phyloP scores from a whole-genome alignment of 2,113 vertebrate genomes.

The Ceyx cyanopectus region DNA sequence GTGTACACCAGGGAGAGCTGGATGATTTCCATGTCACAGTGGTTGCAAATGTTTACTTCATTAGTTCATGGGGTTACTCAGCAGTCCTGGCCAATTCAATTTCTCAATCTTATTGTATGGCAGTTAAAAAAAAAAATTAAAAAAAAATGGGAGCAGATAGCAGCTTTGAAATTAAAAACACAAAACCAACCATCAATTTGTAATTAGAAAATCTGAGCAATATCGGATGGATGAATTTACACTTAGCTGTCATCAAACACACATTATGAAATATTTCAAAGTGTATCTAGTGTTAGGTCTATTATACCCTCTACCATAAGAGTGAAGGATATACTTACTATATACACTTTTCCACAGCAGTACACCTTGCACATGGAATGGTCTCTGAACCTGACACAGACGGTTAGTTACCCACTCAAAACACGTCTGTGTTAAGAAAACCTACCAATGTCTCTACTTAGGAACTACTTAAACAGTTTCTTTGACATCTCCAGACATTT shows the following conservation, averaged over 20 bases:
- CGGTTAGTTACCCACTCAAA: neutral
- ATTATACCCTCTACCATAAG: neutral
- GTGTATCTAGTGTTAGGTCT: neutral
- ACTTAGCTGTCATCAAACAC: neutral
- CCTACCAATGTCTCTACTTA: neutral
- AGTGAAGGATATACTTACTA: neutral
- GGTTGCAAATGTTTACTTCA: slow-evolving; percentile 82
- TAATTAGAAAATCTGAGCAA: slow-evolving; percentile 56
- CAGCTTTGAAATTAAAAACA: slow-evolving; percentile 51
- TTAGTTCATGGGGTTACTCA: slow-evolving; percentile 82
- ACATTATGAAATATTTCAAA: neutral
- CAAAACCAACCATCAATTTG: slow-evolving; percentile 21
- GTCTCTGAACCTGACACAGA: neutral
- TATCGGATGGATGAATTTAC: neutral
- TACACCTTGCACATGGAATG: neutral
- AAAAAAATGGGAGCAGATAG: neutral
- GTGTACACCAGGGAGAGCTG: slow-evolving; percentile 80
- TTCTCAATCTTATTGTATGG: slow-evolving; percentile 68
- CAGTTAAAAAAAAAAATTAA: neutral
- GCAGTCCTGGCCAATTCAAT: slow-evolving; percentile 74
- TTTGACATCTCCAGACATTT: slow-evolving; percentile 41
- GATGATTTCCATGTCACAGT: slow-evolving; percentile 78
- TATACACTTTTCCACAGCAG: neutral
- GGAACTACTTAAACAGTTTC: slow-evolving; percentile 5
- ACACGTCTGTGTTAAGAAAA: neutral